Percentiles rank a stretch among this genome's conserved stretches.
Evolutionary conservation across 2,888 invertebrate genomes (phyloP).

Genomic region (Escarpia spicata): DNA sequence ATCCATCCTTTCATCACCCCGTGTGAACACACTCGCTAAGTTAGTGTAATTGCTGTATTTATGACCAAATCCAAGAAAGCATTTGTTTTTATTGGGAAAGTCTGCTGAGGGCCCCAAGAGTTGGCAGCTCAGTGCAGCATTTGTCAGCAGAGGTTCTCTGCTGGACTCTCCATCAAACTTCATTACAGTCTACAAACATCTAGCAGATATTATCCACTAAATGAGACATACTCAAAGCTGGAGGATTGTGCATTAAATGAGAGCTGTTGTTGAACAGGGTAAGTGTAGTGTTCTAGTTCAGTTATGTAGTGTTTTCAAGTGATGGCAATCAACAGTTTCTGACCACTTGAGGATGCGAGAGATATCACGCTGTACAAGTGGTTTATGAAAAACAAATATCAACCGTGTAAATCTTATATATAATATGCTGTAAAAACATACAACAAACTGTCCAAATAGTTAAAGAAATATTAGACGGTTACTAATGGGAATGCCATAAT

Average conservation of each 20-base stretch:
- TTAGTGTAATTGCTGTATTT: not conserved
- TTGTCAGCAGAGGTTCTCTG: not conserved
- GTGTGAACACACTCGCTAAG: not conserved
- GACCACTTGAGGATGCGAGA: not conserved
- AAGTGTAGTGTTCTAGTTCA: not conserved
- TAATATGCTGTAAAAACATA: not conserved
- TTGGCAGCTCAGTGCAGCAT: not conserved
- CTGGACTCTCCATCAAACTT: not conserved
- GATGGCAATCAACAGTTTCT: not conserved
- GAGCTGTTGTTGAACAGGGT: not conserved
- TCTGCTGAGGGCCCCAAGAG: not conserved
- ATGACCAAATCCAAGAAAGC: constrained; percentile 10
- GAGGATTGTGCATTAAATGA: not conserved
- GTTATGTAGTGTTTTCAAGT: not conserved
- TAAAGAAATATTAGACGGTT: not conserved
- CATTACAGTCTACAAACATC: not conserved
- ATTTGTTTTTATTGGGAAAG: constrained; percentile 16
- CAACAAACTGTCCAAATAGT: not conserved
- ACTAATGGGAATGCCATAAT: not conserved
- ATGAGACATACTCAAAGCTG: not conserved
- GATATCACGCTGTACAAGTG: not conserved
- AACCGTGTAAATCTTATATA: not conserved
- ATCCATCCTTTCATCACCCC: not conserved
- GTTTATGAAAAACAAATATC: not conserved
- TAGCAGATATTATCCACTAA: not conserved